Evolutionary conservation across 1,140 invertebrate genomes (phyloP), one percentile per base, ranked within the genome.

Genomic region (Bradynema listronoti): DNA sequence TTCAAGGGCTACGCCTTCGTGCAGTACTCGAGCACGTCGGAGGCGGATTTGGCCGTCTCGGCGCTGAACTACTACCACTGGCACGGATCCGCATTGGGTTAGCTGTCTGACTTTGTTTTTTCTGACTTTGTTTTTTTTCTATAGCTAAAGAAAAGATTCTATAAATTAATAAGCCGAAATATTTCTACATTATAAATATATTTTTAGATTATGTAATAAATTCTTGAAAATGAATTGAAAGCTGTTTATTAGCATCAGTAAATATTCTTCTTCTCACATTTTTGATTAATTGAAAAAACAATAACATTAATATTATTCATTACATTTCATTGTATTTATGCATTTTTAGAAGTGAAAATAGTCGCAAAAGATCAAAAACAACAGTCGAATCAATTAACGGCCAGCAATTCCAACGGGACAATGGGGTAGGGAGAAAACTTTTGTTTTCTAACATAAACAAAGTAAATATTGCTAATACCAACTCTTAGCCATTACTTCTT

Each of bases 1-100:
- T 64, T 64, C 36, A 64, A 64, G 32, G 62, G 62, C 3, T 64
- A 66, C 24, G 62, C 62, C n/a, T 64, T 64, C 56, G 63, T 64
- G 4, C 62, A 64, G 50, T 64, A 43, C 14, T 61, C 59, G 16
- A 50, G 27, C 46, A 49, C 33, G 57, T 32, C 39, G 42, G 58
- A 63, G 43, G 59, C 59, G 11, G 61, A 63, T 46, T 65, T 63
- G 58, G 63, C 61, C 6, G 62, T 63, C 0, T 58, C 62, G 19
- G 61, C 61, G 34, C 19, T 63, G 6, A 63, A 63, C 41, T 42
- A 39, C 5, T 63, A 63, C 30, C 63, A 67, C 22, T 63, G 61
- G 61, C 58, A 63, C 41, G 61, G 61, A 9, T 34, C 11, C 29
- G 27, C 47, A 32, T 36, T 63, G 24, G 61, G 61, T 63, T 55